Percentiles rank a stretch among this genome's conserved stretches.
These are phyloP conservation scores for Orchestia grillus DNA, from an alignment of 1,140 invertebrate species.

Conservation along the genomic window DNA sequence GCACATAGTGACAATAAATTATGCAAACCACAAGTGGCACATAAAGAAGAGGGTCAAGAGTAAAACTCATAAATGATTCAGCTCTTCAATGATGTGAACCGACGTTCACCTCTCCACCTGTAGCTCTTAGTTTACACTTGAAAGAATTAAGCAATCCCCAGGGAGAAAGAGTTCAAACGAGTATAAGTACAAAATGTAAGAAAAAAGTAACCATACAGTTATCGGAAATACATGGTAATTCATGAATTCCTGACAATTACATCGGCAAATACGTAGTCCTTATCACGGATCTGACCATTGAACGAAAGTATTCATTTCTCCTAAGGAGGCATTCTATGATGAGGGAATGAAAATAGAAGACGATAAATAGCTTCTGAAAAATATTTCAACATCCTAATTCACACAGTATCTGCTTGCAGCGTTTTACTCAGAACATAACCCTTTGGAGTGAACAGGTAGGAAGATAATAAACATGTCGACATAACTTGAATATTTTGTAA, in stretches of 20 bases:
- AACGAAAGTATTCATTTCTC: background rate
- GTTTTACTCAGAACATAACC: background rate
- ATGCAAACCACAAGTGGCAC: background rate
- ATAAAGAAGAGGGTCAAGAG: background rate
- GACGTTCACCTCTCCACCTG: background rate
- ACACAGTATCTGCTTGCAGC: no score
- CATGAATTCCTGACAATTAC: no score
- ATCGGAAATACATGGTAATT: no score
- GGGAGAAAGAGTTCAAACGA: no score
- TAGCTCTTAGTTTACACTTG: background rate
- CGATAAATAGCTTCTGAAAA: background rate
- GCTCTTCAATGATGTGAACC: background rate
- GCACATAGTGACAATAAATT: background rate
- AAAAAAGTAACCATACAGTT: no score
- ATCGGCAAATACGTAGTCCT: no score
- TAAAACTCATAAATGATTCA: background rate
- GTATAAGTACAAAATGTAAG: no score
- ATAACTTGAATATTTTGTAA: background rate
- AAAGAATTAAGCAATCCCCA: background rate
- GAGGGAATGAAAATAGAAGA: background rate
- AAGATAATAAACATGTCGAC: background rate
- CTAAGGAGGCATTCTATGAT: background rate
- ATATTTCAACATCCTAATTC: background rate
- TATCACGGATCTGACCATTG: background rate
- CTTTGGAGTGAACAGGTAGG: background rate